Base-by-base conservation (phyloP, 1,140 invertebrate genomes). In the roundworm (Caenorhabditis elegans) region DNA sequence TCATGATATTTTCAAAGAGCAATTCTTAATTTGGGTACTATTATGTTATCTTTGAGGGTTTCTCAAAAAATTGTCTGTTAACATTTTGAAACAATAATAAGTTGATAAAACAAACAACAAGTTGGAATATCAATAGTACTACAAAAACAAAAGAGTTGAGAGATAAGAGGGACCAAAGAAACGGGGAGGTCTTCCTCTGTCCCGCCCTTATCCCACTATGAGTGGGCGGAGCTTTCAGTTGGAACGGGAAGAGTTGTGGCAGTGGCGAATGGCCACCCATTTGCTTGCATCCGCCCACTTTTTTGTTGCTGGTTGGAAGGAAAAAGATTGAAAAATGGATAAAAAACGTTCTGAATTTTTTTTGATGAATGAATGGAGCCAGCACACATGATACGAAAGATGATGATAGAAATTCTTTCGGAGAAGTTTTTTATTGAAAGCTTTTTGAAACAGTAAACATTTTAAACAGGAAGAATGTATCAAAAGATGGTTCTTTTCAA, bases 291-390 rank as follows among this genome's bases (percentile, higher is more conserved):
- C 49, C 49, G 49, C 49, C 49, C 49, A 51, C 49, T 24, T 60
- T 60, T 53, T 65, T n/a, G 13, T 13, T 34, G 15, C 11, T 39
- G 60, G 34, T 8, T 8, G 39, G 15, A 43, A 43, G 15, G 39
- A 43, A 15, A 19, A n/a, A 39, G 60, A 70, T 70, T 22, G 15
- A 36, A 39, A 70, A 39, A 39, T 36, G 60, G 60, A 70, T 39
- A 70, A 70, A 70, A 60, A 60, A 60, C 51, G 51, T 31, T 70
- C 60, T 31, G n/a, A 39, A 34, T 70, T 39, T 70, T 36, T 70
- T 24, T 39, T 70, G 60, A 39, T 70, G 13, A 34, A 70, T 70
- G n/a, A 70, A 70, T 8, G 34, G 34, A 39, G 60, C 31, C 60
- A 5, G 39, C 39, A 70, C 31, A 24, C 55, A 60, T 70, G 60